These are phyloP conservation scores for Aromia moschata DNA, from an alignment of 2,888 invertebrate genomes.

Conservation along the genomic window DNA sequence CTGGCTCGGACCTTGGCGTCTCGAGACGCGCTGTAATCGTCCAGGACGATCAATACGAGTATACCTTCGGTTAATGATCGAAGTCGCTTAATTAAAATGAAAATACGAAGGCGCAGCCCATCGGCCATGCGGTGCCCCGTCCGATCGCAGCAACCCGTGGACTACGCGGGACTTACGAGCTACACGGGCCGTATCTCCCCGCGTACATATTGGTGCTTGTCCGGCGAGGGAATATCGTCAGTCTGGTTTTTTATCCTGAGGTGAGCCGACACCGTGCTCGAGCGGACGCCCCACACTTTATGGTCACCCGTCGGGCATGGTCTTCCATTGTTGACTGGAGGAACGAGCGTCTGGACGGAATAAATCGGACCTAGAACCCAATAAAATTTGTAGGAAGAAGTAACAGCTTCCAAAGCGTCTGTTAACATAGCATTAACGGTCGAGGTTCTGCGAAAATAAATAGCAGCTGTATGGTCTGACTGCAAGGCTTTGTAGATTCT, in stretches of 20 bases:
- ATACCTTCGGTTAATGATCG: constrained; percentile 58
- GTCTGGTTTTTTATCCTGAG: constrained; percentile 39
- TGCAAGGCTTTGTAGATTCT: no score
- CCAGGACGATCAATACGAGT: constrained; percentile 57
- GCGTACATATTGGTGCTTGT: constrained; percentile 49
- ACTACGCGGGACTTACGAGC: constrained; percentile 46
- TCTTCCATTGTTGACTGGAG: constrained; percentile 27
- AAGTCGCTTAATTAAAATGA: constrained; percentile 62
- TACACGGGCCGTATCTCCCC: constrained; percentile 49
- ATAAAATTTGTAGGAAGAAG: constrained; percentile 13
- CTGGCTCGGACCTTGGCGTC: constrained; percentile 50
- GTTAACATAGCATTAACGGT: background rate
- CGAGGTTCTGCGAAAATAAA: no score
- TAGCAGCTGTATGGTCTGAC: no score
- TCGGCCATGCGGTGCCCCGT: constrained; percentile 32
- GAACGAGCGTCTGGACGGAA: background rate
- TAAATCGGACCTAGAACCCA: constrained; percentile 2
- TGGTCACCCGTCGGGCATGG: constrained; percentile 18
- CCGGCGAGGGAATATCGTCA: constrained; percentile 41
- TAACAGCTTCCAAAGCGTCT: background rate
- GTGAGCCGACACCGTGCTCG: constrained; percentile 29
- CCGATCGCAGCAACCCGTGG: constrained; percentile 43
- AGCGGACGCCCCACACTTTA: constrained; percentile 32
- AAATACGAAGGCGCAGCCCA: constrained; percentile 57
- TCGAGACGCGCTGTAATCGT: constrained; percentile 60